Conservation (phyloP, 2,113 vertebrate genomes). For the Maccullochella peelii region DNA sequence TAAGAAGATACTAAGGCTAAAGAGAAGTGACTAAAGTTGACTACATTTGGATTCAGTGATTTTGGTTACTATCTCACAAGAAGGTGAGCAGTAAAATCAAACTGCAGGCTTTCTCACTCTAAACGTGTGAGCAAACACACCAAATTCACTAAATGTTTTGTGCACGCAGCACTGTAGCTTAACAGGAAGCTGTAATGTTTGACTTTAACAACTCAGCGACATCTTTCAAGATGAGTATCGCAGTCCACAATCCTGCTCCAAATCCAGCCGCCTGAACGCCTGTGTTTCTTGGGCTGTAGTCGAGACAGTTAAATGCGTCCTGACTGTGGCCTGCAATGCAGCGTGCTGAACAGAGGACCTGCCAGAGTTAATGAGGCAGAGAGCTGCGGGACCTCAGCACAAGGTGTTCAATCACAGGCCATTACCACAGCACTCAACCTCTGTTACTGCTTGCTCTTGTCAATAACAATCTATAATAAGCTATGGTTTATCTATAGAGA, state of each 20-base stretch:
- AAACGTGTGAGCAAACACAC: not conserved
- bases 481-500: slow-evolving; percentile 59
- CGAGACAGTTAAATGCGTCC: slow-evolving; percentile 61
- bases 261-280: slow-evolving; percentile 27
- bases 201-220: not conserved
- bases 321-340: slow-evolving; percentile 68
- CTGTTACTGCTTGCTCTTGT: slow-evolving; percentile 66
- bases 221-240: not conserved
- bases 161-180: not conserved
- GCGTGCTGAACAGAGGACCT: slow-evolving; percentile 68
- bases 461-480: slow-evolving; percentile 76
- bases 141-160: not conserved
- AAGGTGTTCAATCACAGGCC: slow-evolving; percentile 81
- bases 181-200: not conserved
- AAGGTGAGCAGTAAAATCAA: not conserved
- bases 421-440: slow-evolving; percentile 76
- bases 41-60: not conserved
- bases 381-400: slow-evolving; percentile 75
- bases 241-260: not conserved
- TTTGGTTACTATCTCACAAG: not conserved
- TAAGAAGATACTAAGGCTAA: not conserved
- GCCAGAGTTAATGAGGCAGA: slow-evolving; percentile 81
- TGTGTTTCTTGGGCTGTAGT: slow-evolving; percentile 18
- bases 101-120: not conserved
- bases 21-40: not conserved